Base-by-base conservation (phyloP, 2,888 invertebrate genomes). In the Gonocerus acuteangulatus region DNA sequence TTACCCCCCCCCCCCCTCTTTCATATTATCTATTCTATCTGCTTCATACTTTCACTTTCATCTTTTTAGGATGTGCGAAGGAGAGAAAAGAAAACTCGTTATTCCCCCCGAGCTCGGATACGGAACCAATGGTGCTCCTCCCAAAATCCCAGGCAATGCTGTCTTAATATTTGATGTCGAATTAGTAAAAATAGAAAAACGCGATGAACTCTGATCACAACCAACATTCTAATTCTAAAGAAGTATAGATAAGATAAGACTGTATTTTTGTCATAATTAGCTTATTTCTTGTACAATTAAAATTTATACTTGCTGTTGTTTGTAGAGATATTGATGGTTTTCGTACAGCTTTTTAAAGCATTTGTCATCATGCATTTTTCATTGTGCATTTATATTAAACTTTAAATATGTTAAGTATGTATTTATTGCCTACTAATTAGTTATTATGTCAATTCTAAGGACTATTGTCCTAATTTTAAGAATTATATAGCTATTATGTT, bases 81-180 rank as follows among this genome's bases (percentile, higher is more conserved):
- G 89, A 44, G 91, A 93, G 73, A 86, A 88, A 72, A 79, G 92
- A 57, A 89, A 88, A 71, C 76, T 93, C 42, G 86, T 90, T 2
- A 89, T 93, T 69, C 91, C 92, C 13, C 82, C 92, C 9, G 87
- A 91, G 69, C 75, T 93, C 66, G 93, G 85, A 0, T 94, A 94
- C 73, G 93, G 93, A 45, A 81, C 82, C 60, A 77, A 80, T 56
- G 93, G 93, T 57, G 85, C 88, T 2, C 87, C 88, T 48, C 87
- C 87, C 2, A 88, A 86, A 73, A 92, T 93, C 70, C 91, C 92
- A 44, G 83, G 86, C 57, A 81, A 85, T 72, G 81, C 89, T 51
- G 85, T 85, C n/a, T 77, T 91, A 9, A 80, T 84, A 70, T 91
- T 90, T 76, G 86, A 88, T 73, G 86, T 90, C 18, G 88, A 89